phyloP scores from a whole-genome alignment of 2,113 vertebrate genomes.

The Panthera tigris region DNA sequence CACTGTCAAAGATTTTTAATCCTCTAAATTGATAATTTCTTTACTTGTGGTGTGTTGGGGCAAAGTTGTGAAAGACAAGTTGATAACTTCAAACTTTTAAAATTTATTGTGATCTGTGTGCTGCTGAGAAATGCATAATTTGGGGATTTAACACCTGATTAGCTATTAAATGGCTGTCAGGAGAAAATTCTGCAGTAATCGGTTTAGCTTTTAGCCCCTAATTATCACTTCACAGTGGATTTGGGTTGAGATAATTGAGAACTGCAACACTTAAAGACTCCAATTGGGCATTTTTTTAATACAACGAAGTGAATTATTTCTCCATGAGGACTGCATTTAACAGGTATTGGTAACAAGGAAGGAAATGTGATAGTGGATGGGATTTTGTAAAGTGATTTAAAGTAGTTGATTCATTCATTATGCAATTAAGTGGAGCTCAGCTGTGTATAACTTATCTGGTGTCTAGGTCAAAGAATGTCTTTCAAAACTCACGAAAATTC shows the following conservation, averaged over 20 bases:
- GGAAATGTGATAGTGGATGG: constrained; percentile 69
- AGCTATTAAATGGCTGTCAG: constrained; percentile 80
- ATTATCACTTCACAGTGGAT: constrained; percentile 81
- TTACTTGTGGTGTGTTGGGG: constrained; percentile 33
- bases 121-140: constrained; percentile 78
- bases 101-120: constrained; percentile 73
- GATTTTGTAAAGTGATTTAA: constrained; percentile 75
- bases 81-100: constrained; percentile 75
- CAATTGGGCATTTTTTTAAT: constrained; percentile 69
- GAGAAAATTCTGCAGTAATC: constrained; percentile 78
- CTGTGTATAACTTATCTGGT: constrained; percentile 65
- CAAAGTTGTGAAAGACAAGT: constrained; percentile 72
- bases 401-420: constrained; percentile 74
- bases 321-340: constrained; percentile 69
- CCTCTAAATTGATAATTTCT: constrained; percentile 23
- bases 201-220: constrained; percentile 81
- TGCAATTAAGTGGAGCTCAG: constrained; percentile 66
- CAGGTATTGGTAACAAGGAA: constrained; percentile 72
- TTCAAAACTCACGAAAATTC: constrained; percentile 66
- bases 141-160: constrained; percentile 79
- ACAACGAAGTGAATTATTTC: constrained; percentile 78
- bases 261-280: constrained; percentile 74
- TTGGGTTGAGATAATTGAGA: constrained; percentile 80
- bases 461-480: constrained; percentile 75
- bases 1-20: constrained; percentile 21